Percentiles rank a stretch among this genome's conserved stretches.
Evolutionary conservation across 2,888 invertebrate species (phyloP).

Genomic region (Apotomis turbidana): DNA sequence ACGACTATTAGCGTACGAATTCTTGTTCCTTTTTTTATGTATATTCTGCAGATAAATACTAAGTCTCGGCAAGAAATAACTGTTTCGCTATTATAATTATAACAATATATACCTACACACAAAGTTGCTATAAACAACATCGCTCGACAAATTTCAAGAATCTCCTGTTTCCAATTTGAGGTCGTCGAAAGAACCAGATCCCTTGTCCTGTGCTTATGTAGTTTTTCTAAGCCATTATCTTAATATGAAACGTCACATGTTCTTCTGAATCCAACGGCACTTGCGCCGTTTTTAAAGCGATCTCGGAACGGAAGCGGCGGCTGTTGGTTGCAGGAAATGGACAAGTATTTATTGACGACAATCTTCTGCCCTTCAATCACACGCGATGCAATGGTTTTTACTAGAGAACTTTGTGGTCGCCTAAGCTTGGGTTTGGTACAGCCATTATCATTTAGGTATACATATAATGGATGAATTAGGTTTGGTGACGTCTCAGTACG

Average conservation of each 20-base stretch:
- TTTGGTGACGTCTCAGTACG: no score
- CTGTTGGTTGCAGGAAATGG: constrained; percentile 42
- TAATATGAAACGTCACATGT: constrained; percentile 1
- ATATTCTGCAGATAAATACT: neutral
- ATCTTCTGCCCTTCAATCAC: constrained; percentile 43
- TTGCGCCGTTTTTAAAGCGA: neutral
- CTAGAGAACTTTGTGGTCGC: constrained; percentile 18
- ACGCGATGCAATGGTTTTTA: constrained; percentile 28
- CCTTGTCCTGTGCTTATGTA: constrained; percentile 30
- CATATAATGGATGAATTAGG: no score
- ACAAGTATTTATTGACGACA: constrained; percentile 45
- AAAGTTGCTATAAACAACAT: neutral
- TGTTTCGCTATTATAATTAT: neutral
- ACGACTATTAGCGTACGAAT: no score
- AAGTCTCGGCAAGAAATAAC: neutral
- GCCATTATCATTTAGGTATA: neutral
- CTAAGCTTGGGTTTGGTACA: constrained; percentile 1
- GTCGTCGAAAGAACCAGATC: constrained; percentile 33
- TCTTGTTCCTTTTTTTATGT: no score
- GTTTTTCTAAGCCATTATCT: constrained; percentile 33
- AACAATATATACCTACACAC: neutral
- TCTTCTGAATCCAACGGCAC: neutral
- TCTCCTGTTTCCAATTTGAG: constrained; percentile 30
- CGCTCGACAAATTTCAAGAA: constrained; percentile 3
- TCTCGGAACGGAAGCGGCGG: constrained; percentile 40